Conservation (phyloP, 2,797 vertebrate genomes). For the Xyrichtys novacula region DNA sequence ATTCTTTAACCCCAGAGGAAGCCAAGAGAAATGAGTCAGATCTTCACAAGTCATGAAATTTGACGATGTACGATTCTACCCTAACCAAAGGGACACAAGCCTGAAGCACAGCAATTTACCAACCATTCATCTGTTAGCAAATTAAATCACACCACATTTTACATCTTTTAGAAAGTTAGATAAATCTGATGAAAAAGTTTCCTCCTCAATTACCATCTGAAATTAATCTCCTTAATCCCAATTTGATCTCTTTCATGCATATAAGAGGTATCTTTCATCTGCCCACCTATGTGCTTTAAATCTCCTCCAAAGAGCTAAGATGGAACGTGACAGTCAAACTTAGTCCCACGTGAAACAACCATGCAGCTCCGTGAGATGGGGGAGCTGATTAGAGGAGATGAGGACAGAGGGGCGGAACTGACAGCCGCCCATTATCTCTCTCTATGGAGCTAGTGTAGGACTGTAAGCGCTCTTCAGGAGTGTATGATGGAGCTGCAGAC, state of each 20-base stretch:
- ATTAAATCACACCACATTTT: conserved; percentile 81
- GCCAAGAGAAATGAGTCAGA: conserved; percentile 76
- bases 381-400: conserved; percentile 57
- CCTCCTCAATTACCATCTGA: conserved; percentile 82
- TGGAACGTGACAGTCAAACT: conserved; percentile 68
- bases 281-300: conserved; percentile 78
- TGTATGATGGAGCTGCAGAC: conserved; percentile 59
- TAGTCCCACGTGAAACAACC: conserved; percentile 52
- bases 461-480: conserved; percentile 48
- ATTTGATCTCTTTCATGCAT: conserved; percentile 85
- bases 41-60: conserved; percentile 76
- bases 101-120: conserved; percentile 80
- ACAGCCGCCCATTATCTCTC: conserved; percentile 50
- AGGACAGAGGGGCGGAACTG: conserved; percentile 52
- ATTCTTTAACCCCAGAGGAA: conserved; percentile 82
- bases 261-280: conserved; percentile 80
- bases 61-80: conserved; percentile 74
- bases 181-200: conserved; percentile 84
- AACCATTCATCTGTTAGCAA: conserved; percentile 81
- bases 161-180: conserved; percentile 83
- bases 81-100: conserved; percentile 76
- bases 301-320: conserved; percentile 63
- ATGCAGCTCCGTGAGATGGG: conserved; percentile 53
- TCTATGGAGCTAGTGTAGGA: conserved; percentile 43
- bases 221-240: conserved; percentile 87